phyloP scores from a whole-genome alignment of 2,113 vertebrate genomes.

The Grus americana region DNA sequence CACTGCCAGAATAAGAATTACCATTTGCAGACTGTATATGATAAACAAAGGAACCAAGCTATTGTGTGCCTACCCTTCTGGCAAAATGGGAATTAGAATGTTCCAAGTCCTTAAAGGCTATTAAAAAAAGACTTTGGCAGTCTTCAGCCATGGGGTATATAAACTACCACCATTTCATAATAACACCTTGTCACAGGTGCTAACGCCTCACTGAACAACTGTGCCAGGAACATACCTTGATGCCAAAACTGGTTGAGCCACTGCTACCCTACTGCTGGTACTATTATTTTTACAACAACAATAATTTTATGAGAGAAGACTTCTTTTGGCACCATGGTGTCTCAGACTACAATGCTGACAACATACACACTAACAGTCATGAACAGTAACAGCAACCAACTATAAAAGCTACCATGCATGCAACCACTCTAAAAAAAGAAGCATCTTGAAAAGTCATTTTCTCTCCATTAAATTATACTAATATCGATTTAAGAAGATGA shows the following conservation, averaged over 20 bases:
- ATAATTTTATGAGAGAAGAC: background rate
- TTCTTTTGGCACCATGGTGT: background rate
- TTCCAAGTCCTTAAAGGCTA: background rate
- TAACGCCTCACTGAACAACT: background rate
- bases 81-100: background rate
- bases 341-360: background rate
- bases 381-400: background rate
- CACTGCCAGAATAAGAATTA: background rate
- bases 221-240: background rate
- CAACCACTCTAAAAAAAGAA: background rate
- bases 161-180: background rate
- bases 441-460: background rate
- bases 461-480: background rate
- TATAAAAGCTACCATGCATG: background rate
- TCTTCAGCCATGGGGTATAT: background rate
- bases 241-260: background rate
- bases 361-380: background rate
- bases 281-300: background rate
- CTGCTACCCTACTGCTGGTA: background rate
- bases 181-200: background rate
- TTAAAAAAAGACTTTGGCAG: background rate
- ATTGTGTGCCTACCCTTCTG: background rate
- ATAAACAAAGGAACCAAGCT: background rate
- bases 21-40: background rate
- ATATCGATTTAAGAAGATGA: background rate